Percentiles rank a stretch among this genome's conserved stretches.
Evolutionary conservation across 2,888 invertebrate species (phyloP).

Genomic region (Geotrupes spiniger): DNA sequence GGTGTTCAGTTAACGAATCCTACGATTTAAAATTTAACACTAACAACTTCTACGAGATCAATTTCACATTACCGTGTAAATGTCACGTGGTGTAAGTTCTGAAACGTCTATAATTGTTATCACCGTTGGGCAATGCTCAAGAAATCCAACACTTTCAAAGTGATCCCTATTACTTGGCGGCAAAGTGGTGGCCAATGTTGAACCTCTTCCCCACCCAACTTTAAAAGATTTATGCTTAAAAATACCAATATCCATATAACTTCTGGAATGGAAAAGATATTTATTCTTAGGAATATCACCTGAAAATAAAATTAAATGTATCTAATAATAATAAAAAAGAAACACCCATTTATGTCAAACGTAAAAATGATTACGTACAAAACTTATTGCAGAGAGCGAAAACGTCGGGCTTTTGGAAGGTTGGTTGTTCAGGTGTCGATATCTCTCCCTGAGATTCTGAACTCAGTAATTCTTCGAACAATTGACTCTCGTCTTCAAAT

Average conservation of each 20-base stretch:
- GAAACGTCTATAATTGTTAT: slow-evolving; percentile 4
- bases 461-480: neutral
- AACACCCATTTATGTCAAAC: too few species aligned
- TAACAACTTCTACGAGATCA: neutral
- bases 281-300: slow-evolving; percentile 11
- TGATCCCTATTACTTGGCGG: neutral
- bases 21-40: slow-evolving; percentile 12
- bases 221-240: slow-evolving; percentile 65
- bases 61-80: neutral
- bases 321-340: neutral
- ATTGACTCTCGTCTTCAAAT: neutral
- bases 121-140: neutral
- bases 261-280: slow-evolving; percentile 24
- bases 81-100: neutral
- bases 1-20: slow-evolving; percentile 23
- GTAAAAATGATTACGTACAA: neutral
- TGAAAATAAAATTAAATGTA: neutral
- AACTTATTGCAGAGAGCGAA: slow-evolving; percentile 5
- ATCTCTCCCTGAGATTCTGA: neutral
- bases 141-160: neutral
- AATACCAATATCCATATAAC: slow-evolving; percentile 57
- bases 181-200: slow-evolving; percentile 45
- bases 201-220: slow-evolving; percentile 72
- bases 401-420: slow-evolving; percentile 2
- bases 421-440: neutral